Evolutionary conservation across 35 echinoderm and acorn worm species (phyloP).

Genomic region (Acanthaster planci): DNA sequence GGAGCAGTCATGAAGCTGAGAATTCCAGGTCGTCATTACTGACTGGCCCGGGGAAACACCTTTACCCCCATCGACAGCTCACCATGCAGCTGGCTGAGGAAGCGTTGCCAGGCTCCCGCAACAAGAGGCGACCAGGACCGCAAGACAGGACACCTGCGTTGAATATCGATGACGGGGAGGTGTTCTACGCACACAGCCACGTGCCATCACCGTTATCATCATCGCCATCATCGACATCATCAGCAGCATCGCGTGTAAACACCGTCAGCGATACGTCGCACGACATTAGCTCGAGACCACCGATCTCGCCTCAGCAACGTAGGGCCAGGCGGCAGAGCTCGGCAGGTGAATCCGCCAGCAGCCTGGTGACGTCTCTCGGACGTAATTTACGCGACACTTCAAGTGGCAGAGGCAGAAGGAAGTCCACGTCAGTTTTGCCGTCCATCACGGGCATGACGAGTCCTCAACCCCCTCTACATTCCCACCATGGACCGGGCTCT

Average conservation of each 20-base stretch:
- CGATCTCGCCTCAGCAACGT: background rate
- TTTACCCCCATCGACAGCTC: background rate
- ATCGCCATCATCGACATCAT: background rate
- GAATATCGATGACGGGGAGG: background rate
- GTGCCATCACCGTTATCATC: conserved; percentile 13
- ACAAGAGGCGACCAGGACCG: background rate
- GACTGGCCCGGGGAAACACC: background rate
- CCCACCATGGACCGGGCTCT: background rate
- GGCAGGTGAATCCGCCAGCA: conserved; percentile 4
- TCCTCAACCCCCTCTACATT: background rate
- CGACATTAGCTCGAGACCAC: background rate
- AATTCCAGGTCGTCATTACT: background rate
- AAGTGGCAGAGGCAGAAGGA: background rate
- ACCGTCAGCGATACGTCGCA: too few species aligned
- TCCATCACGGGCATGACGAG: conserved; percentile 7
- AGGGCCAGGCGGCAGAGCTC: background rate
- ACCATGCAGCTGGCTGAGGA: conserved; percentile 1
- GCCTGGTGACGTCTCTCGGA: background rate
- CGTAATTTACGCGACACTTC: background rate
- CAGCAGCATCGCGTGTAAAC: too few species aligned
- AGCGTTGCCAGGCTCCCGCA: background rate
- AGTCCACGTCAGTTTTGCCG: conserved; percentile 16
- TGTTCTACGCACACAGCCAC: background rate
- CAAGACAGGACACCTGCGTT: conserved; percentile 15
- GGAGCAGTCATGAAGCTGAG: too few species aligned